Evolutionary conservation across 2,888 invertebrate species (phyloP), one percentile per base, ranked within the genome.

Genomic region (Octodonta nipae): DNA sequence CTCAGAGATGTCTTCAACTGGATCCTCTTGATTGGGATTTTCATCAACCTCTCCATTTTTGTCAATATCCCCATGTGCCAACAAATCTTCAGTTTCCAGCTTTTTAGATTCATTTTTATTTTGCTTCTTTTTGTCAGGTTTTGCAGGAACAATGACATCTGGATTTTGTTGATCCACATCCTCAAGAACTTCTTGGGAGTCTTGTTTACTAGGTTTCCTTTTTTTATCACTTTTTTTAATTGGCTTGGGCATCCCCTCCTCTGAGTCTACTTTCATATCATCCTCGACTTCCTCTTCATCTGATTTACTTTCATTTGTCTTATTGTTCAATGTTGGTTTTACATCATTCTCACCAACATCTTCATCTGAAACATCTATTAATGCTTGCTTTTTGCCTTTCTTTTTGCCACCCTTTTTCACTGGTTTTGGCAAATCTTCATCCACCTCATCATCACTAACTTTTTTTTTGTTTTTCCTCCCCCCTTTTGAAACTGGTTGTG

Each of bases 191-290:
- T 30, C 31, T 28, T 35, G 13, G 12, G 27, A 20, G 15, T 35
- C 26, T 8, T 27, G 24, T 14, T 38, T 38, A 24, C 42, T 37
- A 7, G 41, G 35, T 32, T 42, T 33, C 31, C 33, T 30, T 46
- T 43, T 40, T 38, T 32, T 25, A 34, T 31, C 32, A 39, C 34
- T 5, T 45, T 40, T n/a, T 14, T 41, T 38, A 20, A 31, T 38
- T 12, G 36, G 37, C 30, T 32, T 42, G 24, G 32, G 22, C 12
- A 35, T 26, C 11, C 35, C 40, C 16, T 38, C 38, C 25, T 30
- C 26, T 11, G 20, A 11, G 10, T n/a, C 3, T 10, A n/a, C 20
- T 26, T 37, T 34, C 22, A 35, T 32, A 33, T 33, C 33, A 22
- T 8, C 24, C 5, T 12, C 30, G 15, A 14, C 27, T 30, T 34